Percentiles rank a stretch among this genome's conserved stretches.
Evolutionary conservation across 37 sponge, comb jelly and placozoan species (phyloP).

Genomic region (Petrosia ficiformis): DNA sequence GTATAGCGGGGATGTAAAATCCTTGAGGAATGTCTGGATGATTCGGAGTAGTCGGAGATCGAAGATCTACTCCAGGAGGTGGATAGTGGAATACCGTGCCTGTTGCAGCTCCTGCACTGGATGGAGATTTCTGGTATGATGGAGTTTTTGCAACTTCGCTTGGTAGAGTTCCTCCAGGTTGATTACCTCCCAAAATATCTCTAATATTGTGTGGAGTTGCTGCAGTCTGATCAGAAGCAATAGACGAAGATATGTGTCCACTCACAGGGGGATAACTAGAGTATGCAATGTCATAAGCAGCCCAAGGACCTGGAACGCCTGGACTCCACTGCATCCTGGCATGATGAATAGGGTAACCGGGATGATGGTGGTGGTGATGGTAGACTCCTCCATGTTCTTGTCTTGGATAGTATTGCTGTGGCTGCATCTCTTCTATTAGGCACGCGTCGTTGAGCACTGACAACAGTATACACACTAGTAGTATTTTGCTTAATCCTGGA

Average conservation of each 20-base stretch:
- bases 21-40: not conserved
- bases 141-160: conserved; percentile 74
- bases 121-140: conserved; percentile 68
- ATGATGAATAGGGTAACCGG: not conserved
- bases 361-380: conserved; percentile 14
- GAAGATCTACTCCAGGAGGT: not conserved
- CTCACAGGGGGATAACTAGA: conserved; percentile 5
- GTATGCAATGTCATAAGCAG: conserved; percentile 45
- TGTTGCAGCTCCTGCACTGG: conserved; percentile 35
- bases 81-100: conserved; percentile 35
- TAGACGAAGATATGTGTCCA: conserved; percentile 13
- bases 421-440: no score
- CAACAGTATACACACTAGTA: no score
- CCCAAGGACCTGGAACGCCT: conserved; percentile 14
- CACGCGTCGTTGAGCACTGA: no score
- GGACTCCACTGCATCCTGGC: conserved; percentile 52
- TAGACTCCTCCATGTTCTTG: no score
- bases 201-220: conserved; percentile 63
- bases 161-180: conserved; percentile 27
- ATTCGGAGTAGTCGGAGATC: conserved; percentile 54
- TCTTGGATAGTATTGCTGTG: no score
- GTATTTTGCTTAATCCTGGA: no score
- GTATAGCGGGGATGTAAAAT: conserved; percentile 44
- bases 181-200: conserved; percentile 60
- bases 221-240: conserved; percentile 8